A percentile compares a stretch with the other conserved stretches of the same genome.
Conservation (phyloP, 1,140 invertebrate genomes). For the Drosophila bipectinata region DNA sequence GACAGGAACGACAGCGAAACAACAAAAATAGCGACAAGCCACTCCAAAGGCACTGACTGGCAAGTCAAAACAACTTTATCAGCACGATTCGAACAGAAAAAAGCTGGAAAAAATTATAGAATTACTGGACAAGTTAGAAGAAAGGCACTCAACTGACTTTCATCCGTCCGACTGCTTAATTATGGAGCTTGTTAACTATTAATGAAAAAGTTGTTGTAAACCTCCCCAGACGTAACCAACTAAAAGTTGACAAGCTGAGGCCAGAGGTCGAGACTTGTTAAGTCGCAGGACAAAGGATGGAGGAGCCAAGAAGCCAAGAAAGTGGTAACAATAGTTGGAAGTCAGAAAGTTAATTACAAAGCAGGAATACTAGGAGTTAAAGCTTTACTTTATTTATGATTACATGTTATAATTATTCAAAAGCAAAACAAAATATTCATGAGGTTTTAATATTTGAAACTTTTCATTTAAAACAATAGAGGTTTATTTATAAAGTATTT, state of each 20-base stretch:
- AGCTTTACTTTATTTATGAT: not conserved
- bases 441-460: too few species aligned
- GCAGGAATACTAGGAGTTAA: not conserved
- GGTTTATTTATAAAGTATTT: not conserved
- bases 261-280: constrained; percentile 31
- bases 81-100: constrained; percentile 46
- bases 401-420: not conserved
- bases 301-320: too few species aligned
- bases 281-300: not conserved
- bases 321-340: constrained; percentile 5
- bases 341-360: not conserved
- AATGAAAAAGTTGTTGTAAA: constrained; percentile 81
- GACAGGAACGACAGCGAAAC: constrained; percentile 45
- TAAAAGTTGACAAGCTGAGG: constrained; percentile 53
- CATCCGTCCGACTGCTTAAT: constrained; percentile 65
- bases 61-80: constrained; percentile 57
- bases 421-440: not conserved
- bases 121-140: constrained; percentile 9
- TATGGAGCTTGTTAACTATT: constrained; percentile 82
- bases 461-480: too few species aligned
- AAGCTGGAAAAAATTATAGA: constrained; percentile 3
- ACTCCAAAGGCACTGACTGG: constrained; percentile 51
- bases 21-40: constrained; percentile 49
- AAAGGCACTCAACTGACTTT: constrained; percentile 33
- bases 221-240: constrained; percentile 50